Percentiles rank a stretch among this genome's conserved stretches.
These are phyloP conservation scores for Dipus sagitta DNA, from an alignment of 2,797 vertebrate genomes.

Conservation along the genomic window DNA sequence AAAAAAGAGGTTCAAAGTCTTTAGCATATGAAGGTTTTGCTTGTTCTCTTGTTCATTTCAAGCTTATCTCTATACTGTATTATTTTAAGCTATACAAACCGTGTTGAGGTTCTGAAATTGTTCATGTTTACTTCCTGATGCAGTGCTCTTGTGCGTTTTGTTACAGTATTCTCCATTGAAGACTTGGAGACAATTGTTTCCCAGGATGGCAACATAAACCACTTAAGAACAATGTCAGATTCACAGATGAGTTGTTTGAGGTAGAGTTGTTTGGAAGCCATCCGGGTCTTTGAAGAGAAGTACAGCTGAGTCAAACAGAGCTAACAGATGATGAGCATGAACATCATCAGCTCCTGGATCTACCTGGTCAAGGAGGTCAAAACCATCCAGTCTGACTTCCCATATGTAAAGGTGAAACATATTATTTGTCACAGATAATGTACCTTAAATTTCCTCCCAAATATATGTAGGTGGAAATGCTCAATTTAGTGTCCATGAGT, in stretches of 20 bases:
- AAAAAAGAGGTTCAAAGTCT: neutral
- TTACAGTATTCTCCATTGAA: neutral
- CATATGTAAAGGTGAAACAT: neutral
- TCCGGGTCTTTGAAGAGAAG: neutral
- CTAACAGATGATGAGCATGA: neutral
- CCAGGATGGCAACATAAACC: neutral
- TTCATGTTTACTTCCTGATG: neutral
- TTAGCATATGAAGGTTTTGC: neutral
- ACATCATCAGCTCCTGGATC: neutral
- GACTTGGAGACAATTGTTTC: neutral
- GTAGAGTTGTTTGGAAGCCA: neutral
- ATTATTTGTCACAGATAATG: neutral
- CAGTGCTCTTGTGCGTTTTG: neutral
- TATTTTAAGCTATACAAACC: neutral
- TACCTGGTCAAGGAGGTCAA: neutral
- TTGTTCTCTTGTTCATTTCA: neutral
- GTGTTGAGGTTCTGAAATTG: neutral
- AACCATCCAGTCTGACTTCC: neutral
- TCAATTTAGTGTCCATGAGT: neutral
- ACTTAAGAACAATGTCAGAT: neutral
- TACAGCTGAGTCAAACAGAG: neutral
- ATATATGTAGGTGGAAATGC: neutral
- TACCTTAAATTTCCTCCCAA: neutral
- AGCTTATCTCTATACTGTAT: rapidly evolving
- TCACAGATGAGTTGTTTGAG: neutral